Evolutionary conservation across 2,797 vertebrate species (phyloP).

Genomic region (Myoxocephalus aenaeus): DNA sequence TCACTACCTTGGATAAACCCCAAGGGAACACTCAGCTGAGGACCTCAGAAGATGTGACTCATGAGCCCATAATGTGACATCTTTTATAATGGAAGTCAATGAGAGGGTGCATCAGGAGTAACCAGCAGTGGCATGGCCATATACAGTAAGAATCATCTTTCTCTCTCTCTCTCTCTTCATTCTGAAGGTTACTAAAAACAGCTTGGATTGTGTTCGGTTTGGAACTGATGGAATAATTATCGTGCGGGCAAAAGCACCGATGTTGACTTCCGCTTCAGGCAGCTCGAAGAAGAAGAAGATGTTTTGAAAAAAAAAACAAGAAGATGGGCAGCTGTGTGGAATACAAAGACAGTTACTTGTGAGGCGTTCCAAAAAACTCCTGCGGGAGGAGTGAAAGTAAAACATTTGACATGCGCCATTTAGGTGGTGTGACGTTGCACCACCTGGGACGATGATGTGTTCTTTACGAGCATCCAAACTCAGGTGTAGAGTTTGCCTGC

Average conservation of each 20-base stretch:
- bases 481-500: slow-evolving; percentile 43
- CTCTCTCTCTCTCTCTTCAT: background rate
- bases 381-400: background rate
- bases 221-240: slow-evolving; percentile 40
- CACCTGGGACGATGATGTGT: slow-evolving; percentile 2
- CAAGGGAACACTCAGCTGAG: slow-evolving; percentile 67
- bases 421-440: slow-evolving; percentile 19
- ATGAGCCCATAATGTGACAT: slow-evolving; percentile 71
- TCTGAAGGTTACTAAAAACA: slow-evolving; percentile 20
- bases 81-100: slow-evolving; percentile 80
- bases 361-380: background rate
- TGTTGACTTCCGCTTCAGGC: background rate
- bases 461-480: slow-evolving; percentile 44
- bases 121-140: slow-evolving; percentile 66
- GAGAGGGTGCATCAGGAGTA: slow-evolving; percentile 75
- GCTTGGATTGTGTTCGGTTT: slow-evolving; percentile 24
- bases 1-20: slow-evolving; percentile 84
- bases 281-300: slow-evolving; percentile 3
- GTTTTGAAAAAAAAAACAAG: background rate
- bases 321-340: background rate
- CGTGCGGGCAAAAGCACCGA: background rate
- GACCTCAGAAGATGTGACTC: slow-evolving; percentile 73
- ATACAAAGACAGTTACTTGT: background rate
- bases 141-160: slow-evolving; percentile 42
- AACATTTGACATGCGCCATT: background rate